These are phyloP conservation scores for Chanos chanos DNA, from an alignment of 2,797 vertebrate genomes.

Conservation along the genomic window DNA sequence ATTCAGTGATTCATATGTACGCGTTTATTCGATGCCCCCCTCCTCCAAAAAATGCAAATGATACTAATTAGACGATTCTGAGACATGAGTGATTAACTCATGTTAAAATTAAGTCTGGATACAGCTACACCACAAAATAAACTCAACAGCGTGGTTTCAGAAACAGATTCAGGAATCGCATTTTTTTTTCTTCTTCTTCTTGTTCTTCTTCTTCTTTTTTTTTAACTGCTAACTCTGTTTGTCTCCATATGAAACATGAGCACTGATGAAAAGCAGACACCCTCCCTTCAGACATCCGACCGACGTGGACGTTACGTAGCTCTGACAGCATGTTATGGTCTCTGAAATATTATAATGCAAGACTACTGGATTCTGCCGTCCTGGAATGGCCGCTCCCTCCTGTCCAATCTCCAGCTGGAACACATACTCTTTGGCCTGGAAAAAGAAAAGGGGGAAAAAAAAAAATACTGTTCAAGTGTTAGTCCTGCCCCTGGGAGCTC, in stretches of 20 bases:
- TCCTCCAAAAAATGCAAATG: conserved; percentile 55
- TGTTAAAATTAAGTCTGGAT: conserved; percentile 51
- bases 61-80: conserved; percentile 51
- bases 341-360: conserved; percentile 60
- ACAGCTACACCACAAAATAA: conserved; percentile 25
- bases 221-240: conserved; percentile 16
- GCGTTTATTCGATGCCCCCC: neutral
- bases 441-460: conserved; percentile 17
- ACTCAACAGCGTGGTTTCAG: neutral
- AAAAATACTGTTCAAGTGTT: neutral
- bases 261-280: conserved; percentile 21
- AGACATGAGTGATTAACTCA: conserved; percentile 52
- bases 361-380: conserved; percentile 59
- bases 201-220: conserved; percentile 7
- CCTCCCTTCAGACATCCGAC: conserved; percentile 40
- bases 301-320: conserved; percentile 37
- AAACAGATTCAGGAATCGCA: neutral
- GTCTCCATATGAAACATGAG: conserved; percentile 44
- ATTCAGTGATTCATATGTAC: conserved; percentile 1
- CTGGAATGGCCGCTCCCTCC: conserved; percentile 53
- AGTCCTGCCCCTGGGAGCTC: neutral
- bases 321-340: conserved; percentile 59
- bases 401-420: conserved; percentile 57
- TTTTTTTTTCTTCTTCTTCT: conserved; percentile 2
- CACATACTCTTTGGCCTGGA: conserved; percentile 45